Conservation (phyloP, 2,113 vertebrate species). For the Coptodon bakossiorum region DNA sequence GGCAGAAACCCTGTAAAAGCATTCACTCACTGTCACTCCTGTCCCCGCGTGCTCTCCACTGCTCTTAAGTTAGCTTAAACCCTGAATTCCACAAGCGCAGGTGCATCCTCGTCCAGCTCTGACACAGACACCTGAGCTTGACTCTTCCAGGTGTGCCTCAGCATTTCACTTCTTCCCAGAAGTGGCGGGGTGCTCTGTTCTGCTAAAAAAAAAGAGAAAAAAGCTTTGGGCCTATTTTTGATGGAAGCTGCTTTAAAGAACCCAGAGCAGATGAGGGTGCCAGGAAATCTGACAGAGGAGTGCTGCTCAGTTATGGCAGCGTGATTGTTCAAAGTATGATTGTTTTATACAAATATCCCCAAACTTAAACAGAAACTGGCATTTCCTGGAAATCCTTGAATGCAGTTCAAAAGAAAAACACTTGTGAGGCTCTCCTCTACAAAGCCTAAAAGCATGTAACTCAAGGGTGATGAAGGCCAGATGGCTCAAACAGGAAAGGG, state of each 20-base stretch:
- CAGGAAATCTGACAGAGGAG: neutral
- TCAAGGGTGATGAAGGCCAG: neutral
- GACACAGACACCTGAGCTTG: neutral
- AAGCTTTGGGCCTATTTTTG: neutral
- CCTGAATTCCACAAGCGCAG: neutral
- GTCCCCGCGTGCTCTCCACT: accelerated
- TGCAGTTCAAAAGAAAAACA: neutral
- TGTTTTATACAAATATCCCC: neutral
- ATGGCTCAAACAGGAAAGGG: neutral
- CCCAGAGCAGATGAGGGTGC: neutral
- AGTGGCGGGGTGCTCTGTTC: neutral
- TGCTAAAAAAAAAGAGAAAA: neutral
- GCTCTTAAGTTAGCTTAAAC: neutral
- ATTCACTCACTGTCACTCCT: neutral
- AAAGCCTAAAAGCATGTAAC: neutral
- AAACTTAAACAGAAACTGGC: neutral
- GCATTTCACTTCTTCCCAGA: neutral
- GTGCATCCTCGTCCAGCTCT: neutral
- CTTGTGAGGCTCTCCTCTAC: neutral
- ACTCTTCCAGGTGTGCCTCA: neutral
- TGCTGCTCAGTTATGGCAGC: neutral
- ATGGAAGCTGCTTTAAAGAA: neutral
- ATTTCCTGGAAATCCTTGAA: neutral
- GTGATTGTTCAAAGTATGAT: neutral
- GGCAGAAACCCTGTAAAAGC: neutral